These are phyloP conservation scores for Muntiacus muntjak DNA, from an alignment of 2,113 vertebrate genomes.

Conservation along the genomic window DNA sequence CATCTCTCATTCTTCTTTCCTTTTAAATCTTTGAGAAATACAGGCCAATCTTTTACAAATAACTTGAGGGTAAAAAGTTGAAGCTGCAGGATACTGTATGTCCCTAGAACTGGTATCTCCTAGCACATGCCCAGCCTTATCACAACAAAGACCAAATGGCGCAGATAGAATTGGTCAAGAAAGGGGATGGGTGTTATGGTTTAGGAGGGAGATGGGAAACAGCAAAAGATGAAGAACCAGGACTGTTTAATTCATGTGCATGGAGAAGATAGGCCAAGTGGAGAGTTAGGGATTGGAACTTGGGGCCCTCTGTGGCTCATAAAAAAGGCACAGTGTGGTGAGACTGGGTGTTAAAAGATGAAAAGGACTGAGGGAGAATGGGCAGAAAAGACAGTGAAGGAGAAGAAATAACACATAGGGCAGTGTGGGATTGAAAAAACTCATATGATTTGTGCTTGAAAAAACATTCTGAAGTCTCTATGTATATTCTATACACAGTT, in stretches of 20 bases:
- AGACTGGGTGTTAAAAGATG: background rate
- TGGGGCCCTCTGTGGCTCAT: background rate
- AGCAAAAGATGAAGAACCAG: background rate
- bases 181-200: background rate
- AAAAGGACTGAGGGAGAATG: background rate
- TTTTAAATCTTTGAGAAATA: background rate
- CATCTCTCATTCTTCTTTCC: background rate
- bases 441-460: background rate
- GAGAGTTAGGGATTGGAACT: background rate
- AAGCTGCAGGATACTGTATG: background rate
- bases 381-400: background rate
- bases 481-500: background rate
- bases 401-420: background rate
- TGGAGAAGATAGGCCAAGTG: background rate
- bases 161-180: background rate
- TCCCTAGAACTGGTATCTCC: background rate
- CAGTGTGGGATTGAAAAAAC: background rate
- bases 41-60: background rate
- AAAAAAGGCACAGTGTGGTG: background rate
- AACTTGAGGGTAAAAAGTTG: background rate
- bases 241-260: background rate
- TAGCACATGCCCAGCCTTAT: background rate
- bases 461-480: background rate
- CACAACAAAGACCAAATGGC: too few species aligned
- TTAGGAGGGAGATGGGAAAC: background rate